Evolutionary conservation across 2,113 vertebrate genomes (phyloP).

Genomic region (Columba janthina): DNA sequence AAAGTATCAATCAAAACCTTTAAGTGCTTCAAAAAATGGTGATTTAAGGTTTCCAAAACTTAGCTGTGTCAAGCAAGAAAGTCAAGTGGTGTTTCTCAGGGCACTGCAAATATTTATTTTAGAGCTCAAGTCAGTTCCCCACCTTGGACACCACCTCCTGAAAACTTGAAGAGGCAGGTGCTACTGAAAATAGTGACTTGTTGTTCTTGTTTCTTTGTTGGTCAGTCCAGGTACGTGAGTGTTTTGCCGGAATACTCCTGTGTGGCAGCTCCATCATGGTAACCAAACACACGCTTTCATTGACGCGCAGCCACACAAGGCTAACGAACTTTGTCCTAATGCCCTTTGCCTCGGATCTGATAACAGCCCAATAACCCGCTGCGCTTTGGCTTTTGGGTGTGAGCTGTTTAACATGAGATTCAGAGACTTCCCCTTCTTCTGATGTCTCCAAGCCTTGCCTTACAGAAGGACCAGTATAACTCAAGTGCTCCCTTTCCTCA

Average conservation of each 20-base stretch:
- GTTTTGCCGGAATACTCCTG: background rate
- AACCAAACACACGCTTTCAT: background rate
- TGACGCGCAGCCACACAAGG: accelerated
- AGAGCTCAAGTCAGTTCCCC: background rate
- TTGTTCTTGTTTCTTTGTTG: background rate
- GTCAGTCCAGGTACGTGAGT: background rate
- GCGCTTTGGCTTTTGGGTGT: background rate
- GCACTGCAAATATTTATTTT: background rate
- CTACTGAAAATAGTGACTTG: background rate
- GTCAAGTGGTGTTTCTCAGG: background rate
- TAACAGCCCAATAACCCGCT: accelerated
- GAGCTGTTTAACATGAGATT: background rate
- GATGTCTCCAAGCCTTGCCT: background rate
- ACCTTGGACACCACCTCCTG: background rate
- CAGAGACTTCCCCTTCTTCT: background rate
- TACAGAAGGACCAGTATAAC: background rate
- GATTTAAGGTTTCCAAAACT: background rate
- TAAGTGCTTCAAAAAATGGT: background rate
- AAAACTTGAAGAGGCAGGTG: background rate
- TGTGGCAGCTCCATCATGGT: background rate
- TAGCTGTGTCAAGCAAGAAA: background rate
- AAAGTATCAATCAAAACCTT: background rate
- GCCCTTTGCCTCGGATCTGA: background rate
- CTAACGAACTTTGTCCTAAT: background rate
- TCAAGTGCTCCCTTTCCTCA: background rate